Base-by-base conservation (phyloP, 2,113 vertebrate species). In the Eudyptes chrysolophus region DNA sequence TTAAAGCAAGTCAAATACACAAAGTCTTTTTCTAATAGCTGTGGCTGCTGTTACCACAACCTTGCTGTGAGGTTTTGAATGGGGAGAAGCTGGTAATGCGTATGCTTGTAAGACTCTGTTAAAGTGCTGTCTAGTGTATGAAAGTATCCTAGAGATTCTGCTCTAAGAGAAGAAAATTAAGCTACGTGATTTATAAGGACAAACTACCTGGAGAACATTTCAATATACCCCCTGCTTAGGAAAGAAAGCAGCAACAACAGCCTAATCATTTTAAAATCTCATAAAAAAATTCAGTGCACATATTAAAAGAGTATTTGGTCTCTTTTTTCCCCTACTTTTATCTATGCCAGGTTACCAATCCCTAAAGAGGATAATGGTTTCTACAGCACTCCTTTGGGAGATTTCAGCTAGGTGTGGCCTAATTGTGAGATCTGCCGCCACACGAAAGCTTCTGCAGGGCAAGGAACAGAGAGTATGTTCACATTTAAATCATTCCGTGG, bases 371-470 rank as follows among this genome's bases (percentile, higher is more conserved):
- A 93, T 29, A 46, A 89, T 49, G 34, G 61, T 96, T 92, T 90
- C 68, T 88, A 46, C 61, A 86, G 70, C 62, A 20, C 82, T 93
- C 96, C 61, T 96, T 61, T 76, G 88, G 72, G 94, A 98, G 90
- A 95, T 86, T 92, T 69, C 57, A 90, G 29, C 82, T 94, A 90
- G 97, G 95, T 97, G 97, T 97, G 95, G 95, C 93, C 94, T 95
- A 82, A 95, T 94, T 86, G 69, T 93, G 38, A 84, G 88, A 95
- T 96, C 75, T 87, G 93, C 92, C 0, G 32, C 79, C 95, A 92
- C 90, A 96, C 17, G 90, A 97, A 98, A 97, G 84, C 72, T n/a
- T 98, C 96, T 97, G 71, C 74, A 93, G 84, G 86, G 79, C 72
- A 95, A 68, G 54, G 46, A 87, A 72, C 44, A 89, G 78, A 87